Percentiles rank a stretch among this genome's conserved stretches.
Conservation (phyloP, 2,113 vertebrate species). For the Rana temporaria region DNA sequence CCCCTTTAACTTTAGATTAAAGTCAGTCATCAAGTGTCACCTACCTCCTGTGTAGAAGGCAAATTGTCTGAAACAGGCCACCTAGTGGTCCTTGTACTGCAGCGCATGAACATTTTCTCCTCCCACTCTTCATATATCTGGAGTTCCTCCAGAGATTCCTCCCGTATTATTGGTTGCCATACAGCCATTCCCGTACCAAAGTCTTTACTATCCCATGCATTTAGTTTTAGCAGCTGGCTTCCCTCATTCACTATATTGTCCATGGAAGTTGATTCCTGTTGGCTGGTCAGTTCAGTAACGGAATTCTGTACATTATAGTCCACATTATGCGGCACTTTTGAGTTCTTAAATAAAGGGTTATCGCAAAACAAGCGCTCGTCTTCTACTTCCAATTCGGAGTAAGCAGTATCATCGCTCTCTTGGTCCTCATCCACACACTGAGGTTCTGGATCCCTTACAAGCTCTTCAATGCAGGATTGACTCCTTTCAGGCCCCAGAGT, state of each 20-base stretch:
- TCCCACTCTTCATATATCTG: constrained; percentile 53
- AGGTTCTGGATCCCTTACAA: background rate
- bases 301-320: background rate
- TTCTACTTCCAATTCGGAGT: constrained; percentile 24
- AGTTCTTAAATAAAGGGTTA: constrained; percentile 40
- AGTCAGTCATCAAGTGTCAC: background rate
- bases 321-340: background rate
- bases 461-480: background rate
- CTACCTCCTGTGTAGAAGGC: constrained; percentile 1
- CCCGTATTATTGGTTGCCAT: background rate
- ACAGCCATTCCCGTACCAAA: background rate
- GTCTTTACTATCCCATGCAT: constrained; percentile 19
- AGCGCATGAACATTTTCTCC: background rate
- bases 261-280: background rate
- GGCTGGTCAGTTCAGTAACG: background rate
- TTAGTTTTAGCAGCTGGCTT: background rate
- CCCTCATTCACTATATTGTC: background rate
- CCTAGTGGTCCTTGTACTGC: background rate
- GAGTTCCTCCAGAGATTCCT: constrained; percentile 46
- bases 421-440: background rate
- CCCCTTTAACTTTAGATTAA: too few species aligned
- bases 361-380: constrained; percentile 48
- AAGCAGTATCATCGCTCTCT: constrained; percentile 20
- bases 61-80: background rate
- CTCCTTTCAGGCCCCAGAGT: background rate